These are phyloP conservation scores for Acronicta aceris DNA, from an alignment of 2,888 invertebrate genomes.

Conservation along the genomic window DNA sequence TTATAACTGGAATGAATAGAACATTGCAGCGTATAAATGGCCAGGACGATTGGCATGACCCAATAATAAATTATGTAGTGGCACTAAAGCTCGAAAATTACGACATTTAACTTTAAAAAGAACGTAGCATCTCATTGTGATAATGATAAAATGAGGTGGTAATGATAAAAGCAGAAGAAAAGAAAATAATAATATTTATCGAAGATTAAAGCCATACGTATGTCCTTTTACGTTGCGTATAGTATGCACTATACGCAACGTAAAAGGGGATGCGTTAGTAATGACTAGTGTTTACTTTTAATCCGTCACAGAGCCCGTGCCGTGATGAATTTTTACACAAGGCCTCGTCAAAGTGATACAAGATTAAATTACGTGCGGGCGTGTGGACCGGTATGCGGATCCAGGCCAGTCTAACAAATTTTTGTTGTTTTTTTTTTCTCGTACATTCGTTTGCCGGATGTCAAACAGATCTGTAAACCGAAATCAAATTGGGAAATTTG, in stretches of 20 bases:
- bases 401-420: constrained; percentile 61
- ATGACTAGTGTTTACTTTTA: constrained; percentile 55
- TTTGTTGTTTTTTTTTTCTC: constrained; percentile 67
- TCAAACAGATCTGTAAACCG: constrained; percentile 83
- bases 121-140: no score
- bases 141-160: no score
- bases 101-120: no score
- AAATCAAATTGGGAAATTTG: constrained; percentile 78
- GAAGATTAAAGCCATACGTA: no score
- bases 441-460: constrained; percentile 78
- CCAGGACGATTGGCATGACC: no score
- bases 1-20: no score
- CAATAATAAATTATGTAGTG: no score
- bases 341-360: constrained; percentile 79
- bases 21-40: no score
- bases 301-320: constrained; percentile 52
- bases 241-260: constrained; percentile 5
- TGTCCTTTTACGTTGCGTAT: no score
- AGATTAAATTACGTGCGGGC: constrained; percentile 80
- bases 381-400: constrained; percentile 64
- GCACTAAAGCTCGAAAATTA: no score
- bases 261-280: constrained; percentile 29
- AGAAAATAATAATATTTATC: no score
- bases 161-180: no score
- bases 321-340: constrained; percentile 67